Percentiles rank a stretch among this genome's conserved stretches.
These are phyloP conservation scores for Drosophila littoralis DNA, from an alignment of 1,140 invertebrate genomes.

Conservation along the genomic window DNA sequence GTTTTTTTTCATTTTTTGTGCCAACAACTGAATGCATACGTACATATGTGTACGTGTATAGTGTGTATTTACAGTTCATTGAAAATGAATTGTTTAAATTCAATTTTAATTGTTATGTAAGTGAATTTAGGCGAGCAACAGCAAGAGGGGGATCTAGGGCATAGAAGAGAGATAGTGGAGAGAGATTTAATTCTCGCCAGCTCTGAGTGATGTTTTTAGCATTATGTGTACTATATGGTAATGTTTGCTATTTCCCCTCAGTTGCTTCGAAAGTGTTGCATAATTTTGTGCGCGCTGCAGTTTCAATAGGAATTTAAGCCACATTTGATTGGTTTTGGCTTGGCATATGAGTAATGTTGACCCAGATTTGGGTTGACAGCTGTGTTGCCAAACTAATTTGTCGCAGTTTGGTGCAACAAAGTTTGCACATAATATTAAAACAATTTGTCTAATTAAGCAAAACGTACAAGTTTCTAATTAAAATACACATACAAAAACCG, in stretches of 20 bases:
- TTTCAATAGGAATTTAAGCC: constrained; percentile 31
- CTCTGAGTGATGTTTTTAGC: neutral
- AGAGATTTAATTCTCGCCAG: neutral
- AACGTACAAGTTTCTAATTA: constrained; percentile 81
- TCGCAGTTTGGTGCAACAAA: constrained; percentile 57
- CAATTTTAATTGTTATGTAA: constrained; percentile 23
- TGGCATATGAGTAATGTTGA: constrained; percentile 24
- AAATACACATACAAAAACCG: constrained; percentile 52
- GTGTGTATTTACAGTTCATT: constrained; percentile 42
- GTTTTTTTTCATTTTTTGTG: neutral
- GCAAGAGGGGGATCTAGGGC: no score
- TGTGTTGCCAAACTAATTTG: constrained; percentile 66
- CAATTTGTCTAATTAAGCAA: constrained; percentile 81
- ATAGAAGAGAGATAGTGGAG: neutral
- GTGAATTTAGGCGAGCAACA: neutral
- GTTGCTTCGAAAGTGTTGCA: constrained; percentile 50
- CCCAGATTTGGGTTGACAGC: constrained; percentile 27
- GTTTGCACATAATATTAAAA: constrained; percentile 73
- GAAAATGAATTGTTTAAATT: constrained; percentile 44
- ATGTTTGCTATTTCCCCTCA: no score
- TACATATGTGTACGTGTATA: neutral
- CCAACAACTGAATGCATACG: neutral
- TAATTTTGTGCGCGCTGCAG: constrained; percentile 39
- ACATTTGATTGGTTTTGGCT: constrained; percentile 57
- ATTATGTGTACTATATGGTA: neutral